Percentiles rank a stretch among this genome's conserved stretches.
These are phyloP conservation scores for Pogonus chalceus DNA, from an alignment of 1,140 invertebrate genomes.

Conservation along the genomic window DNA sequence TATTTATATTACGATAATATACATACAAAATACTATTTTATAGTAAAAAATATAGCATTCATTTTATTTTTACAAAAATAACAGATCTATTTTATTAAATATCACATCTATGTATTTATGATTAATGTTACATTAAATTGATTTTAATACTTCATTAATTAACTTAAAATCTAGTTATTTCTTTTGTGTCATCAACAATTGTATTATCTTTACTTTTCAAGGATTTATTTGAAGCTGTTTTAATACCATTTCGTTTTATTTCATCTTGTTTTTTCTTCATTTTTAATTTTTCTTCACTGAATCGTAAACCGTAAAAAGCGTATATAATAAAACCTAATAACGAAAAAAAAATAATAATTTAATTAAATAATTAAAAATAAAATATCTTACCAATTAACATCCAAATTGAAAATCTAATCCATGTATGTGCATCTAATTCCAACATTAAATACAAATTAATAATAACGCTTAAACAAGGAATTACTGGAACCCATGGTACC, in stretches of 20 bases:
- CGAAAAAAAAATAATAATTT: conserved; percentile 9
- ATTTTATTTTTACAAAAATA: too few species aligned
- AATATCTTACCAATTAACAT: conserved; percentile 54
- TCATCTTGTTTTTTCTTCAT: conserved; percentile 20
- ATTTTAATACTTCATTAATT: too few species aligned
- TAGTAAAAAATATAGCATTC: too few species aligned
- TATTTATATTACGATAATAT: too few species aligned
- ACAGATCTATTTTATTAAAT: too few species aligned
- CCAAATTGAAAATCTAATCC: conserved; percentile 79
- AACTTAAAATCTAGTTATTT: conserved; percentile 7
- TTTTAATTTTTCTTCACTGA: conserved; percentile 35
- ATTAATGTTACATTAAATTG: too few species aligned
- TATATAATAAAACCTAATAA: conserved; percentile 40
- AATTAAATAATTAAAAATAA: conserved; percentile 3
- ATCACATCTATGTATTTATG: too few species aligned
- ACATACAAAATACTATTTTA: too few species aligned
- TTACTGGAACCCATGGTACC: conserved; percentile 76
- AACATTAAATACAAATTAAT: conserved; percentile 84
- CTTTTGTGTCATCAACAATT: background rate
- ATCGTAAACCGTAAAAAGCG: conserved; percentile 37
- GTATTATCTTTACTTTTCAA: background rate
- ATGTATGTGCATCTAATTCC: conserved; percentile 70
- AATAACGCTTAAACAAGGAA: conserved; percentile 74
- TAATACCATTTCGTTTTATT: background rate
- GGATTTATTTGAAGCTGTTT: background rate